Evolutionary conservation across 2,888 invertebrate genomes (phyloP).

Genomic region (Volucella zonaria): DNA sequence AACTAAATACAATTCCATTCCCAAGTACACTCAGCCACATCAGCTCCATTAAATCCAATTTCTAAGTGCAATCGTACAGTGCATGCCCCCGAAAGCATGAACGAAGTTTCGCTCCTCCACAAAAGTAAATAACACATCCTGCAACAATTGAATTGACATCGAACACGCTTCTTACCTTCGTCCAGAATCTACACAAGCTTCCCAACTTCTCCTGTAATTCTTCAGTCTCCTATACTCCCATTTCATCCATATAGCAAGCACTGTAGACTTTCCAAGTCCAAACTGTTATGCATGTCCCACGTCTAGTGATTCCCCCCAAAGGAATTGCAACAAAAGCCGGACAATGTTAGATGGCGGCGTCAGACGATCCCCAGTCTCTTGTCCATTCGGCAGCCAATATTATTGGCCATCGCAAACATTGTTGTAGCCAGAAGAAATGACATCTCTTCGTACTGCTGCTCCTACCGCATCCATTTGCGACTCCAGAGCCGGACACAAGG

Average conservation of each 20-base stretch:
- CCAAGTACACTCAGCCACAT: background rate
- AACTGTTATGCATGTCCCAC: conserved; percentile 49
- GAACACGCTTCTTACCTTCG: conserved; percentile 64
- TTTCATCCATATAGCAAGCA: background rate
- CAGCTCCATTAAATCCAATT: background rate
- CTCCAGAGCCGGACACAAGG: conserved; percentile 8
- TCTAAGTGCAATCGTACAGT: conserved; percentile 29
- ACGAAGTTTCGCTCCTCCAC: background rate
- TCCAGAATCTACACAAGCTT: conserved; percentile 33
- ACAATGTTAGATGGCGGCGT: conserved; percentile 39
- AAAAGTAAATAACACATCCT: conserved; percentile 26
- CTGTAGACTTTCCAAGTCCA: background rate
- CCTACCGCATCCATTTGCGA: conserved; percentile 29
- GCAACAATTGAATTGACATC: conserved; percentile 55
- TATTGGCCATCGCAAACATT: conserved; percentile 62
- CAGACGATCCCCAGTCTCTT: conserved; percentile 48
- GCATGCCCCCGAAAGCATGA: conserved; percentile 14
- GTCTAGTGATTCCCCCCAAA: conserved; percentile 60
- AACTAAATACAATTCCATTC: background rate
- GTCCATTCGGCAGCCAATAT: conserved; percentile 59
- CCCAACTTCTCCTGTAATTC: background rate
- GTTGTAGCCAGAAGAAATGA: conserved; percentile 53
- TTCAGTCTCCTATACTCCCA: background rate
- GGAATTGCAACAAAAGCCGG: conserved; percentile 54
- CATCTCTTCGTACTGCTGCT: conserved; percentile 42